Evolutionary conservation across 2,113 vertebrate species (phyloP).

Genomic region (Microcebus lehilahytsara): DNA sequence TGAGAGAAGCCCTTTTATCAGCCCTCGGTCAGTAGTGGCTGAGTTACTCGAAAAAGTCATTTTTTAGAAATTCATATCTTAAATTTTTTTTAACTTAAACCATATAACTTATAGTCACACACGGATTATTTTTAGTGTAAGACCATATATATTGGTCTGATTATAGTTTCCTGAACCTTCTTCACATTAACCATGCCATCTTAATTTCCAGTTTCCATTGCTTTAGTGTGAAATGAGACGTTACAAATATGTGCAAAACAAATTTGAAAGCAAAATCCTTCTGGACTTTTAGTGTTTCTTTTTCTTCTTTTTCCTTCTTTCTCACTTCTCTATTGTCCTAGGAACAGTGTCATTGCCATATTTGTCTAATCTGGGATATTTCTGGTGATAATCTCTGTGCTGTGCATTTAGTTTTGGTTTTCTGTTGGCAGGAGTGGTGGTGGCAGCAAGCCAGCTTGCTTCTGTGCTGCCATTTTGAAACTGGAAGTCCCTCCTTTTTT

Average conservation of each 20-base stretch:
- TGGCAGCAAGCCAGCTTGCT: not conserved
- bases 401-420: not conserved
- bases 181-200: not conserved
- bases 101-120: not conserved
- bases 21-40: not conserved
- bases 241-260: not conserved
- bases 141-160: not conserved
- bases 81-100: not conserved
- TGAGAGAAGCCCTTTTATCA: not conserved
- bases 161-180: not conserved
- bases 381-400: not conserved
- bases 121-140: not conserved
- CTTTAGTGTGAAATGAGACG: not conserved
- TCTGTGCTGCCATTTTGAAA: not conserved
- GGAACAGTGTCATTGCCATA: not conserved
- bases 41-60: not conserved
- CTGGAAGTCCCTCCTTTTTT: not conserved
- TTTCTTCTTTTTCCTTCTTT: not conserved
- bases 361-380: not conserved
- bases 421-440: not conserved
- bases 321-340: not conserved
- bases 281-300: not conserved
- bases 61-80: not conserved
- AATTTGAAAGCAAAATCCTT: not conserved
- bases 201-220: not conserved